Conservation (phyloP, 2,888 invertebrate genomes). For the Antitype chi region DNA sequence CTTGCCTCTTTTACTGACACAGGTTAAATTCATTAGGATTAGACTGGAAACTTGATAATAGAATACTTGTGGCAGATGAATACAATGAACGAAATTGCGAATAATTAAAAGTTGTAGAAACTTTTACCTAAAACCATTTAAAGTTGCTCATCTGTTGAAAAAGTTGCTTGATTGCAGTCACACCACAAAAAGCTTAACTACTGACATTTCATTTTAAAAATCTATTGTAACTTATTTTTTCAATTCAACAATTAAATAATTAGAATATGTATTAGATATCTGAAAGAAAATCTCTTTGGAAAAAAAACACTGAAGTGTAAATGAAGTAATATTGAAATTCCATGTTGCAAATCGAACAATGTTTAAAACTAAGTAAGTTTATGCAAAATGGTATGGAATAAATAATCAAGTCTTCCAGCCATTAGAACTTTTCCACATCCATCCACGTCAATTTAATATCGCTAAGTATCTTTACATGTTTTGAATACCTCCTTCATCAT, state of each 20-base stretch:
- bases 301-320: conserved; percentile 12
- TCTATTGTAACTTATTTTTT: conserved; percentile 29
- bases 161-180: conserved; percentile 39
- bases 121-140: conserved; percentile 40
- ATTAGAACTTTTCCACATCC: conserved; percentile 37
- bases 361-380: conserved; percentile 41
- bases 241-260: conserved; percentile 8
- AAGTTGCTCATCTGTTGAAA: conserved; percentile 37
- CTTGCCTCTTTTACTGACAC: conserved; percentile 14
- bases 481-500: conserved; percentile 20
- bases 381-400: conserved; percentile 38
- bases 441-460: conserved; percentile 44
- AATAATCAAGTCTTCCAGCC: conserved; percentile 31
- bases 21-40: conserved; percentile 31
- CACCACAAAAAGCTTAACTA: conserved; percentile 31
- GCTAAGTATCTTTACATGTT: conserved; percentile 57
- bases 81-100: conserved; percentile 31
- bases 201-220: conserved; percentile 26
- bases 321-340: conserved; percentile 47
- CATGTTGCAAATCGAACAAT: conserved; percentile 29
- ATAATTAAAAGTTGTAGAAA: conserved; percentile 42
- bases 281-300: conserved; percentile 6
- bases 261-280: not conserved
- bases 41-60: conserved; percentile 23
- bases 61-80: conserved; percentile 29